These are phyloP conservation scores for Orbicella faveolata DNA, from an alignment of 64 coral and sea anemone genomes.

Conservation along the genomic window DNA sequence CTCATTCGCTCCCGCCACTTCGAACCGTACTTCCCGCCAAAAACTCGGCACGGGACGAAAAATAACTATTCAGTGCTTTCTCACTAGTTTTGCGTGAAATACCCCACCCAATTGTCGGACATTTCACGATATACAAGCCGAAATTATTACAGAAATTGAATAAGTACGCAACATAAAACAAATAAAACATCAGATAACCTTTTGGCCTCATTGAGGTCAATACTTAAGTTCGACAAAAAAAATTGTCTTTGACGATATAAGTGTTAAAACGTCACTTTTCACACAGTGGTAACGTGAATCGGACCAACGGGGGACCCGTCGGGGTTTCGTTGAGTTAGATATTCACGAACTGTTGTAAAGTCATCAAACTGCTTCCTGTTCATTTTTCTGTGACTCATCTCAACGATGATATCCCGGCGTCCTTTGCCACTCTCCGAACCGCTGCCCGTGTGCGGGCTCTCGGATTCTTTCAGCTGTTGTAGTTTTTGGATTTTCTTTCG, in stretches of 20 bases:
- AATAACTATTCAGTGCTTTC: neutral
- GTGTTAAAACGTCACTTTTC: neutral
- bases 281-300: slow-evolving; percentile 94
- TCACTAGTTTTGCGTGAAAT: neutral
- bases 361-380: slow-evolving; percentile 88
- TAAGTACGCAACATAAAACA: too few species aligned
- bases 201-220: neutral
- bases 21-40: neutral
- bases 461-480: slow-evolving; percentile 53
- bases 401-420: slow-evolving; percentile 81
- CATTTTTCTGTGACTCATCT: slow-evolving; percentile 96
- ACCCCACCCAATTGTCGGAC: too few species aligned
- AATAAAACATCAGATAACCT: neutral
- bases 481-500: slow-evolving; percentile 83
- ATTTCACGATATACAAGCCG: too few species aligned
- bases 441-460: slow-evolving; percentile 92
- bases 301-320: slow-evolving; percentile 77
- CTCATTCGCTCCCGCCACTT: neutral
- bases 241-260: neutral
- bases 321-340: slow-evolving; percentile 85
- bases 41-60: neutral
- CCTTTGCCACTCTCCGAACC: slow-evolving; percentile 87
- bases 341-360: slow-evolving; percentile 98
- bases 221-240: neutral
- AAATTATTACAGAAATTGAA: too few species aligned